These are phyloP conservation scores for Indicator maculatus DNA, from an alignment of 2,113 vertebrate species.

Conservation along the genomic window DNA sequence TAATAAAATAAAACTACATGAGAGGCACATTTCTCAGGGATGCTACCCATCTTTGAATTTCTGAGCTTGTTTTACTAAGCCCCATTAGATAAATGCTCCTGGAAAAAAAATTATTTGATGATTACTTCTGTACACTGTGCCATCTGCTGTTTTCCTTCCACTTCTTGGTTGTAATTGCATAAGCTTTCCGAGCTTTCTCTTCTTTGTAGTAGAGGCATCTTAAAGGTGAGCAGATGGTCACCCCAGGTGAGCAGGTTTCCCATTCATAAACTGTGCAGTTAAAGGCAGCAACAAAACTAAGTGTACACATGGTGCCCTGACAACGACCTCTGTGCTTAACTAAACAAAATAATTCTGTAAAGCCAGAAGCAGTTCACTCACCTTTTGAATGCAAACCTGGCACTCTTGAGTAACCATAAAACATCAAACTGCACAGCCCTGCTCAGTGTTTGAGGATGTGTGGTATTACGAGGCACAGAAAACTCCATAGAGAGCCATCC, in stretches of 20 bases:
- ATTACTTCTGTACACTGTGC: neutral
- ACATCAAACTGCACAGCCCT: neutral
- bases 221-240: slow-evolving; percentile 32
- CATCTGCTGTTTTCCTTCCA: neutral
- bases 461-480: neutral
- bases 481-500: neutral
- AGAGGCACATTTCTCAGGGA: slow-evolving; percentile 20
- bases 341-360: slow-evolving; percentile 21
- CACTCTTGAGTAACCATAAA: neutral
- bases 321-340: slow-evolving; percentile 12
- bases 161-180: neutral
- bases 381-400: neutral
- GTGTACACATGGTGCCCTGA: slow-evolving; percentile 30
- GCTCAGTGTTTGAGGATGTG: neutral
- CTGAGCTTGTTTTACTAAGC: neutral
- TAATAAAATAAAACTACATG: slow-evolving; percentile 34
- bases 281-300: neutral
- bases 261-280: neutral
- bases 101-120: neutral
- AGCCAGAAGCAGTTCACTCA: neutral
- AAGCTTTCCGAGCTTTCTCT: neutral
- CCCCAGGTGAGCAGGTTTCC: neutral
- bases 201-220: neutral
- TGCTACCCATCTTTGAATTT: neutral
- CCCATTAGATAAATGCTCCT: neutral